These are phyloP conservation scores for Arnoldichthys spilopterus DNA, from an alignment of 2,797 vertebrate species.

Conservation along the genomic window DNA sequence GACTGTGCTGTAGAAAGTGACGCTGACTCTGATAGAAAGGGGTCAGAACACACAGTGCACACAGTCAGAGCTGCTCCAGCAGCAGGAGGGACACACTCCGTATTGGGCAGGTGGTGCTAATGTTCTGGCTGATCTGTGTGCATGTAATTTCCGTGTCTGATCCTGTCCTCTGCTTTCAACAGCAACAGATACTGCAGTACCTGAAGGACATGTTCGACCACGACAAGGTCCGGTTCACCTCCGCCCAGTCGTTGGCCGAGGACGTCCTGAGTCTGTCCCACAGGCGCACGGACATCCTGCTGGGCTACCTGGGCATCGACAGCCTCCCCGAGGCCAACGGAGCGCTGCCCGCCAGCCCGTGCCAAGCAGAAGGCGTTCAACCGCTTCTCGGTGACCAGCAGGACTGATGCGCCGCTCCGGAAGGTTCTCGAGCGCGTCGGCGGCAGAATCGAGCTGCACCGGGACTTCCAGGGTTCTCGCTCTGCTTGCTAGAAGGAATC, in stretches of 20 bases:
- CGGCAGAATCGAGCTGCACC: too few species aligned
- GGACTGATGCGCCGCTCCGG: constrained; percentile 15
- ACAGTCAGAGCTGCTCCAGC: too few species aligned
- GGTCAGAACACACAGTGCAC: too few species aligned
- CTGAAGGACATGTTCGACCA: constrained; percentile 98
- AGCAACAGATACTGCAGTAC: constrained; percentile 98
- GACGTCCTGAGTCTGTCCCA: constrained; percentile 94
- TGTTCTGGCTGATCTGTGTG: too few species aligned
- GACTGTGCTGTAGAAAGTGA: too few species aligned
- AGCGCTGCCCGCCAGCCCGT: constrained; percentile 63
- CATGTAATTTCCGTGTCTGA: too few species aligned
- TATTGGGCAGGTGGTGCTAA: too few species aligned
- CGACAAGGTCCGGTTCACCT: constrained; percentile 95
- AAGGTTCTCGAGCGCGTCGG: neutral
- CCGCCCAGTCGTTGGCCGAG: constrained; percentile 85
- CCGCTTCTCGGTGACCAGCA: neutral
- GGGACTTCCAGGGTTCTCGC: neutral
- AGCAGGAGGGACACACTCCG: too few species aligned
- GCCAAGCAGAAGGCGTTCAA: constrained; percentile 13
- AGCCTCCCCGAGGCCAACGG: constrained; percentile 83
- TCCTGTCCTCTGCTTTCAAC: constrained; percentile 38
- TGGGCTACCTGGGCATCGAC: constrained; percentile 89
- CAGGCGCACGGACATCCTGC: constrained; percentile 92
- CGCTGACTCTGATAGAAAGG: too few species aligned
- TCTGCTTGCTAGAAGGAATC: neutral